Conservation (phyloP, 92 coral and sea anemone genomes). For the Nematostella vectensis region DNA sequence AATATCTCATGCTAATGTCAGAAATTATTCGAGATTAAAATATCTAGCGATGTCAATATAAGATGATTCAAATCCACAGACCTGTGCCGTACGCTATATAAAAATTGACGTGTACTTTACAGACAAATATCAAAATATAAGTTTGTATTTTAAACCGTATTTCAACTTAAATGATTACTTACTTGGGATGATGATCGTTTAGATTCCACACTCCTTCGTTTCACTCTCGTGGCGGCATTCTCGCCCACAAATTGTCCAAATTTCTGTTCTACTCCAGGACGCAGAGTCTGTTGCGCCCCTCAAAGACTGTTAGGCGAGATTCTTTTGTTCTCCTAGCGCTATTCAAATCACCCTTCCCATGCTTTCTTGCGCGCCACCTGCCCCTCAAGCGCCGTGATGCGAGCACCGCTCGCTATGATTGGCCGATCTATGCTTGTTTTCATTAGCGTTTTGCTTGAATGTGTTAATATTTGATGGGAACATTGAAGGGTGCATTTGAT, state of each 20-base stretch:
- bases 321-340: constrained; percentile 26
- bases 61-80: no score
- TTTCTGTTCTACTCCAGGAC: not conserved
- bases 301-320: constrained; percentile 12
- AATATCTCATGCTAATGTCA: no score
- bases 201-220: not conserved
- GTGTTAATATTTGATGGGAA: constrained; percentile 10
- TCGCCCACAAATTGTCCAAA: not conserved
- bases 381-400: constrained; percentile 1
- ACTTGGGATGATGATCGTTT: no score
- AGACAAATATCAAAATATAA: no score
- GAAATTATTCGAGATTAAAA: no score
- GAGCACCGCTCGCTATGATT: constrained; percentile 10
- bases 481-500: constrained; percentile 27
- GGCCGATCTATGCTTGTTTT: constrained; percentile 21
- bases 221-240: constrained; percentile 3
- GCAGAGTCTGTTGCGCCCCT: constrained; percentile 17
- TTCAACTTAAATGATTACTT: no score
- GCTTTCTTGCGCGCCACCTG: constrained; percentile 35
- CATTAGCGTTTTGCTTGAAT: constrained; percentile 16
- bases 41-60: no score
- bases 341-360: constrained; percentile 16
- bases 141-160: no score
- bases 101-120: no score
- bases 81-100: no score